Conservation (phyloP, 2,888 invertebrate species). For the Hanleya hanleyi region DNA sequence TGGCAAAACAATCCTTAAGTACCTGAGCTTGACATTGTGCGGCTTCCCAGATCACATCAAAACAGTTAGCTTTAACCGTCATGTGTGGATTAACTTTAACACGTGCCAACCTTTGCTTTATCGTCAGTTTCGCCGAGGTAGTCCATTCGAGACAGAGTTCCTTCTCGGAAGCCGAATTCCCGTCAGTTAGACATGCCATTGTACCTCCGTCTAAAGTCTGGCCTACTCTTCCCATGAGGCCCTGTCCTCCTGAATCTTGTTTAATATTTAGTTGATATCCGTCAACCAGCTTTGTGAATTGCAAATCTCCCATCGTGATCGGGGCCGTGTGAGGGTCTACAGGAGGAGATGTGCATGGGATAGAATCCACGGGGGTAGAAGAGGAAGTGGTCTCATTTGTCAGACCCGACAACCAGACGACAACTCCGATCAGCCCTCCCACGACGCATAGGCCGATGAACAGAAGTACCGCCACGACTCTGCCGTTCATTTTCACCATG, state of each 20-base stretch:
- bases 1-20: constrained; percentile 50
- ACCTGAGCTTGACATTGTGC: constrained; percentile 41
- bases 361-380: too few species aligned
- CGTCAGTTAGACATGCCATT: background rate
- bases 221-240: background rate
- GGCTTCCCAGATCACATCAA: constrained; percentile 46
- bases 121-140: constrained; percentile 12
- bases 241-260: background rate
- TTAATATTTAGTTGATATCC: background rate
- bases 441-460: constrained; percentile 25
- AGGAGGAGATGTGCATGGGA: background rate
- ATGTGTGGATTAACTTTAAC: background rate
- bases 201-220: background rate
- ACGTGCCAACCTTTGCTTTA: too few species aligned
- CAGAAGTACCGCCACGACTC: constrained; percentile 18
- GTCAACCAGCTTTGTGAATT: background rate
- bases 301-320: background rate
- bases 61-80: constrained; percentile 43
- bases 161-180: background rate
- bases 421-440: constrained; percentile 27
- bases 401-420: constrained; percentile 38
- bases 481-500: background rate
- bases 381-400: too few species aligned
- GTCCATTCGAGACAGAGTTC: constrained; percentile 31
- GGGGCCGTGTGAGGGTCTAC: background rate